Percentiles rank a stretch among this genome's conserved stretches.
phyloP scores from a whole-genome alignment of 2,797 vertebrate genomes.

The Pristis pectinata region DNA sequence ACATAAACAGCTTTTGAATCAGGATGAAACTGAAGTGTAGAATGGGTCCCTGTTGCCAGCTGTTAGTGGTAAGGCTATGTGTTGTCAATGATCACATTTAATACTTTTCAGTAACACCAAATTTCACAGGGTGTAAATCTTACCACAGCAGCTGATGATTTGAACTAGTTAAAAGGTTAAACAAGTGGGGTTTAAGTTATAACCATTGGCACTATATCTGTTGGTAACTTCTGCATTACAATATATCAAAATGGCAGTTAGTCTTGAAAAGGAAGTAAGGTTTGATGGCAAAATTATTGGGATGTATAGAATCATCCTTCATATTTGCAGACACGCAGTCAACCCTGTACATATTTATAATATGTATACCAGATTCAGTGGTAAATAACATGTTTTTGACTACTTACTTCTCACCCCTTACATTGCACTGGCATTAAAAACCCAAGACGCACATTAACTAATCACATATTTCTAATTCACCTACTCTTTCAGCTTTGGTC shows the following conservation, averaged over 20 bases:
- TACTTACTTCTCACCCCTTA: not conserved
- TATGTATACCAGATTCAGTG: too few species aligned
- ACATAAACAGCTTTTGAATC: constrained; percentile 11
- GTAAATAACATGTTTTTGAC: too few species aligned
- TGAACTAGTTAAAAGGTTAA: constrained; percentile 3
- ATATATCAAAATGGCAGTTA: not conserved
- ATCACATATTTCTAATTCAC: not conserved
- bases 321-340: not conserved
- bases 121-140: not conserved
- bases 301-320: not conserved
- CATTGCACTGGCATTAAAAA: not conserved
- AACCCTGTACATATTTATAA: too few species aligned
- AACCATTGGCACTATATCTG: not conserved
- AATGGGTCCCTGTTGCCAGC: constrained; percentile 9
- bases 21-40: constrained; percentile 22
- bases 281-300: not conserved
- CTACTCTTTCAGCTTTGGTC: not conserved
- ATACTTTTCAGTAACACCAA: not conserved
- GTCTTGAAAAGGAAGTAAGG: not conserved
- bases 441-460: not conserved
- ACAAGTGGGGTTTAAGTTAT: not conserved
- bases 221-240: not conserved
- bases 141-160: not conserved
- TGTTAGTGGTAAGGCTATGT: not conserved
- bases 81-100: constrained; percentile 22